Conservation (phyloP, 1,140 invertebrate genomes). For the Chlorops oryzae region DNA sequence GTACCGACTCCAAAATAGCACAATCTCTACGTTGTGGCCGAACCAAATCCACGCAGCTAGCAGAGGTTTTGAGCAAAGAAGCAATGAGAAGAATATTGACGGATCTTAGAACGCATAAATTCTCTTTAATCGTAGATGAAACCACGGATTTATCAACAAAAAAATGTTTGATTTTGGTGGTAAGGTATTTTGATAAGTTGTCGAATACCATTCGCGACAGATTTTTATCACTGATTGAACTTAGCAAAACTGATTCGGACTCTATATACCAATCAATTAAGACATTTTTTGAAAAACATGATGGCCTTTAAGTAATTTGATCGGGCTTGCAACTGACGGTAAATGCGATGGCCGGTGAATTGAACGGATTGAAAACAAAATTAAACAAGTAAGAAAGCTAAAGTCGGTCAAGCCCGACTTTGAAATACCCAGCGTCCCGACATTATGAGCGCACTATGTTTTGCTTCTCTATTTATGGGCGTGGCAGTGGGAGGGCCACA, state of each 20-base stretch:
- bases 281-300: not conserved
- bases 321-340: slow-evolving; percentile 11
- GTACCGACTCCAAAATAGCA: slow-evolving; percentile 4
- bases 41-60: slow-evolving; percentile 1
- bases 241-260: slow-evolving; percentile 6
- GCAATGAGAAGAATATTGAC: not conserved
- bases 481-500: too few relatives aligned
- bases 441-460: too few relatives aligned
- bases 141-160: slow-evolving; percentile 4
- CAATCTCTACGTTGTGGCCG: not conserved
- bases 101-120: slow-evolving; percentile 5
- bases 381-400: too few relatives aligned
- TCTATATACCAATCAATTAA: too few relatives aligned
- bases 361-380: too few relatives aligned
- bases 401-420: too few relatives aligned
- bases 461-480: too few relatives aligned
- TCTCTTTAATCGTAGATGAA: slow-evolving; percentile 14
- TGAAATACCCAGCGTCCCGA: too few relatives aligned
- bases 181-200: not conserved
- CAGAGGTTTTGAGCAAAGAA: not conserved
- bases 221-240: slow-evolving; percentile 3
- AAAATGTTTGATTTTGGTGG: slow-evolving; percentile 8
- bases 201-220: not conserved
- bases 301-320: slow-evolving; percentile 8
- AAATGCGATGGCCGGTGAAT: slow-evolving; percentile 4